Base-by-base conservation (phyloP, 2,113 vertebrate species). In the Prochilodus magdalenae region DNA sequence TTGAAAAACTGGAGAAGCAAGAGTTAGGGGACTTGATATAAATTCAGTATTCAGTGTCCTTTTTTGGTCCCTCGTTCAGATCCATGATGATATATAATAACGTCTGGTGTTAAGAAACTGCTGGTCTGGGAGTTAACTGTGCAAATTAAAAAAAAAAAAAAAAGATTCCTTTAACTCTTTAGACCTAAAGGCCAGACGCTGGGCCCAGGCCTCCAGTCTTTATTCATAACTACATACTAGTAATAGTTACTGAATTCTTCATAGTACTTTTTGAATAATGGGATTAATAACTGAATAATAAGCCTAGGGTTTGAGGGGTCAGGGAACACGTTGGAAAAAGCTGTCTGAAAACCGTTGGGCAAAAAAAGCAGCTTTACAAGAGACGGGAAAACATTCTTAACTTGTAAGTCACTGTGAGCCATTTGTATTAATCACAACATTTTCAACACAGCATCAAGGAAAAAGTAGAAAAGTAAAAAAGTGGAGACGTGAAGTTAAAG, bases 1-100 rank as follows among this genome's bases (percentile, higher is more conserved):
- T 79, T 63, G 16, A 47, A 66, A 69, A 80, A 85, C 82, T 85
- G 73, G 85, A 88, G 85, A 89, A 82, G 81, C 82, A 79, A 65
- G 73, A 87, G 49, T 87, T 65, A 53, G 86, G 89, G 80, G 84
- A 78, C 85, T 78, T 84, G 86, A 90, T 87, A 88, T 89, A 88
- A 91, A 89, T 89, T 85, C 90, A 90, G 90, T 89, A 80, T 88
- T 89, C 89, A 78, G 86, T 88, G 65, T 75, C 33, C 30, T 69
- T 81, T 44, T 77, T 66, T 81, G 72, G 72, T 75, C 80, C 73
- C 72, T 75, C 82, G 82, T 73, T 11, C 84, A 86, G 87, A 89
- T 85, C 90, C 62, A 81, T 75, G 47, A 65, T 74, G 71, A 44
- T 57, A 75, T 75, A 81, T 81, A 81, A 81, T 67, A 69, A 55